phyloP scores from a whole-genome alignment of 2,888 invertebrate genomes.

The Psylliodes chrysocephalus region DNA sequence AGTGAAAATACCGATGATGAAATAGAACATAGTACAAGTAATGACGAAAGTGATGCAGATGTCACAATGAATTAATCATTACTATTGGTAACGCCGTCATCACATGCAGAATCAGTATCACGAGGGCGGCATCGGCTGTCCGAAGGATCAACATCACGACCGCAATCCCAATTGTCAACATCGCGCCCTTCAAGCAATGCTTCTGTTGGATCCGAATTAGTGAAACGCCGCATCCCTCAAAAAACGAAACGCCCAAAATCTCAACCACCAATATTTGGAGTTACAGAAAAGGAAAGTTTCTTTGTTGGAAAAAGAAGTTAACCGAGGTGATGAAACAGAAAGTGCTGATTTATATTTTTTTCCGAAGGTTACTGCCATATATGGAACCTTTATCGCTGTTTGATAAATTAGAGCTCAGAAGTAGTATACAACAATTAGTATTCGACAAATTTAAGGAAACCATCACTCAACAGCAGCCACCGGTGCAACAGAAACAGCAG shows the following conservation, averaged over 20 bases:
- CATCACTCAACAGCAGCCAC: too few relatives aligned
- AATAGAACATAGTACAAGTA: constrained; percentile 10
- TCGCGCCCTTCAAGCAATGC: constrained; percentile 11
- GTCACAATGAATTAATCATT: background rate
- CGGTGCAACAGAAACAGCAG: too few relatives aligned
- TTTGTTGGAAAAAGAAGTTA: background rate
- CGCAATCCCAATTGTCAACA: constrained; percentile 20
- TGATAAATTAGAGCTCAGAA: too few relatives aligned
- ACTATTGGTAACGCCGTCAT: constrained; percentile 13
- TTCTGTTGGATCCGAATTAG: background rate
- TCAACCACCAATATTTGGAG: background rate
- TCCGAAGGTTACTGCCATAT: background rate
- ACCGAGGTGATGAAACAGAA: background rate
- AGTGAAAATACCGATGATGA: constrained; percentile 18
- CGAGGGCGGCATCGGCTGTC: too few relatives aligned
- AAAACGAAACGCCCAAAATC: background rate
- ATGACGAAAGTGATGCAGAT: constrained; percentile 25
- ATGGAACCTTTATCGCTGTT: background rate
- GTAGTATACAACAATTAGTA: too few relatives aligned
- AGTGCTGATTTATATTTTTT: background rate
- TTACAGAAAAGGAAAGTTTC: background rate
- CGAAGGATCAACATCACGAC: constrained; percentile 15
- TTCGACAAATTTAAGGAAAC: too few relatives aligned
- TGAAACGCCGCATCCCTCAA: background rate
- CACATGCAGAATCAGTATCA: too few relatives aligned